These are phyloP conservation scores for Pyrgus malvae DNA, from an alignment of 2,888 invertebrate genomes.

Conservation along the genomic window DNA sequence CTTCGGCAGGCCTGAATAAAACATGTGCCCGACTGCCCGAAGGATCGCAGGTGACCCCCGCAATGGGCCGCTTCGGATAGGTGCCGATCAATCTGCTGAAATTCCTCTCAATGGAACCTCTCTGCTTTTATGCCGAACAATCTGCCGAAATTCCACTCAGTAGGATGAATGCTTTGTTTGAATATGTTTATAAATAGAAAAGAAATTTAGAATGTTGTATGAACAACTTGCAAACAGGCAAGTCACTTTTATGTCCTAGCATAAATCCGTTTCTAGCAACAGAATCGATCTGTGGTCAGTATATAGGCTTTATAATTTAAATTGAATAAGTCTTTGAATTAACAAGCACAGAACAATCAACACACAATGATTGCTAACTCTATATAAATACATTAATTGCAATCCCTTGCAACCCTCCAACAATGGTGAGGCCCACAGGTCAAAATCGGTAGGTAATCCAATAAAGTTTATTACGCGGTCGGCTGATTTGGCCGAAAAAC, in stretches of 20 bases:
- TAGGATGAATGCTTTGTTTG: not conserved
- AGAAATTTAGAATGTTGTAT: too few relatives aligned
- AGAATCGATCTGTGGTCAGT: too few relatives aligned
- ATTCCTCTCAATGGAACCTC: not conserved
- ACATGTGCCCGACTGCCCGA: slow-evolving; percentile 34
- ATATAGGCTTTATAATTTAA: too few relatives aligned
- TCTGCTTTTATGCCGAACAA: not conserved
- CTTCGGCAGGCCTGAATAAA: slow-evolving; percentile 40
- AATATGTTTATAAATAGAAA: not conserved
- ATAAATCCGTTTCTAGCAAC: too few relatives aligned
- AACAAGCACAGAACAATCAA: too few relatives aligned
- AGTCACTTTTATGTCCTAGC: too few relatives aligned
- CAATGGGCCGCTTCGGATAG: not conserved
- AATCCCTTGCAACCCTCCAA: slow-evolving; percentile 9
- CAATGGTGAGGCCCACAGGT: slow-evolving; percentile 35
- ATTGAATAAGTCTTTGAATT: too few relatives aligned
- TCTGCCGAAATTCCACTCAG: not conserved
- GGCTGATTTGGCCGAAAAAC: slow-evolving; percentile 39
- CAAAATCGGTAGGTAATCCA: slow-evolving; percentile 31
- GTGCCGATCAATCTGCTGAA: slow-evolving; percentile 19
- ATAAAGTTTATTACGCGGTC: slow-evolving; percentile 40
- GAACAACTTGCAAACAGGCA: too few relatives aligned
- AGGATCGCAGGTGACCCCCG: slow-evolving; percentile 38
- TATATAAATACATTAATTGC: slow-evolving; percentile 1
- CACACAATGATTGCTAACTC: too few relatives aligned